Conservation (phyloP, 2,113 vertebrate species). For the Hymenochirus boettgeri region DNA sequence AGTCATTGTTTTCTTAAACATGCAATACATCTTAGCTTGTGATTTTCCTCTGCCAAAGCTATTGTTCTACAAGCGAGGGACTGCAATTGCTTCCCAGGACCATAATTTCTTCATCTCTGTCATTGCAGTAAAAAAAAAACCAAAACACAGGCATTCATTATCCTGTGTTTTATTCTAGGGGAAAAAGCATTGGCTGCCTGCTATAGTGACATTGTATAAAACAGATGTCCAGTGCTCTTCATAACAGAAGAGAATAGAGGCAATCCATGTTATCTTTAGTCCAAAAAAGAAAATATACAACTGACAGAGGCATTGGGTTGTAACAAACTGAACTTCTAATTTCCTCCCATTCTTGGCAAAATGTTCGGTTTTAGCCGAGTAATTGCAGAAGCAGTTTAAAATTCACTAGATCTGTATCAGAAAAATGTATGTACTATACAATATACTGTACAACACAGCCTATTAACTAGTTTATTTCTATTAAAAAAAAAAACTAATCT, state of each 20-base stretch:
- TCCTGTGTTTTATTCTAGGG: constrained; percentile 26
- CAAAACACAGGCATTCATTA: constrained; percentile 38
- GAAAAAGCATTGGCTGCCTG: constrained; percentile 30
- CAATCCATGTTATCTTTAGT: constrained; percentile 14
- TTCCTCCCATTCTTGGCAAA: neutral
- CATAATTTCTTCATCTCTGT: constrained; percentile 38
- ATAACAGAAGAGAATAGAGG: constrained; percentile 13
- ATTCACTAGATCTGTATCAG: no score
- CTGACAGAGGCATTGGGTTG: neutral
- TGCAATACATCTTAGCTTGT: constrained; percentile 32
- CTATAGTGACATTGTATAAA: constrained; percentile 32
- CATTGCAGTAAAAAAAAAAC: constrained; percentile 27
- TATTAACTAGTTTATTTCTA: no score
- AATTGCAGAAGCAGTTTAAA: no score
- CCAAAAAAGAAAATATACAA: constrained; percentile 1
- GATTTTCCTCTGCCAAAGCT: constrained; percentile 36
- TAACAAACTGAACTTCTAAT: neutral
- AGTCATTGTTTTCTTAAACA: constrained; percentile 39
- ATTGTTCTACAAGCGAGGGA: constrained; percentile 36
- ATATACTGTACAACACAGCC: no score
- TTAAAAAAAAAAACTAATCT: no score
- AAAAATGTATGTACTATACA: no score
- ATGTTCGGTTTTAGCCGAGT: neutral
- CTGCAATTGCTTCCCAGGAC: constrained; percentile 39
- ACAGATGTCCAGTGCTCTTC: constrained; percentile 35